Base-by-base conservation (phyloP, 2,888 invertebrate genomes). In the Tillus elongatus region DNA sequence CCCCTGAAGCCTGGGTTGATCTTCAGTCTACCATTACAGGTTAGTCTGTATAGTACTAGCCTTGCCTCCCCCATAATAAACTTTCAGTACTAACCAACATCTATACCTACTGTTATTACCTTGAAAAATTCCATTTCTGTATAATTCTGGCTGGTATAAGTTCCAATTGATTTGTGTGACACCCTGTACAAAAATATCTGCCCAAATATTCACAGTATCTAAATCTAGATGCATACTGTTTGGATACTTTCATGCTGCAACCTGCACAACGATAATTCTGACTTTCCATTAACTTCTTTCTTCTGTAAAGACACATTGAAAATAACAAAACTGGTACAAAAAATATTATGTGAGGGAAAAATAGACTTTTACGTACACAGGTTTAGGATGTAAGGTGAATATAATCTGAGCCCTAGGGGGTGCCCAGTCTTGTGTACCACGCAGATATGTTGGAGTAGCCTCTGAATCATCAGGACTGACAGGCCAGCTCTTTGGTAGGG, bases 181-280 rank as follows among this genome's bases (percentile, higher is more conserved):
- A 90, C 30, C 84, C 84, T 8, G 86, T 84, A 56, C 90, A 90
- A 64, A 88, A 86, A 64, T 82, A 86, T 54, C 85, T 76, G 6
- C 88, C 87, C 42, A 86, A 67, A 64, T 90, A 90, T 52, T 83
- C 79, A 59, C 88, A 88, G 56, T 84, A 88, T 10, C 87, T 74
- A 63, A 81, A 85, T 50, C 79, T 73, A 40, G 78, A 77, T 8
- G 81, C 75, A 57, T 82, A 84, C 44, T 77, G 74, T 3, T 69
- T 69, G 2, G 82, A 79, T 3, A 89, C 83, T 54, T 75, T 77
- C 73, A 82, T 81, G 1, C 88, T 86, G 65, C 89, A 90, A 2
- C 88, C 88, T 28, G 88, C 85, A 64, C 89, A 90, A 15, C 82
- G 71, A 54, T 79, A 79, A 53, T 81, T 80, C 61, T 90, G 89